Evolutionary conservation across 2,113 vertebrate species (phyloP), one percentile per base, ranked within the genome.

Genomic region (Brachyistius frenatus): DNA sequence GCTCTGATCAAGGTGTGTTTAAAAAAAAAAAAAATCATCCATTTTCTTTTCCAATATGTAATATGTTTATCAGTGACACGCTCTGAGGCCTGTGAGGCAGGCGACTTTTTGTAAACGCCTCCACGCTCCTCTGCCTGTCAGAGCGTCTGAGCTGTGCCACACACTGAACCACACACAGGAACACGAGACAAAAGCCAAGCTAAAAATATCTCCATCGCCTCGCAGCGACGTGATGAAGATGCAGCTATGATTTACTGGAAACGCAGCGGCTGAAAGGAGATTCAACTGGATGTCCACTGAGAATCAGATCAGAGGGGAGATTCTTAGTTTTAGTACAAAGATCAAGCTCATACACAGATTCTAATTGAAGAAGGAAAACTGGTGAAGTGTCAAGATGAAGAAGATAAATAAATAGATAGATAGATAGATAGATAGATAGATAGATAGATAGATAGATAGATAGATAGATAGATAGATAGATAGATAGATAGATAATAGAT

Each of bases 21-120:
- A 46, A 46, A 46, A 46, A 46, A 46, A 46, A 46, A 46, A 3
- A 5, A 46, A 23, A 23, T 1, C 23, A 23, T 23, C 23, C 23
- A 23, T 23, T 23, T 23, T 23, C 23, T 23, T 16, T 55, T 65
- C n/a, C 30, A 1, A 61, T 3, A 30, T 55, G n/a, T 68, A 36
- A 46, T 50, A 35, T 82, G 76, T 64, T 57, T 53, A 67, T 78
- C 35, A 60, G 57, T 80, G 61, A 76, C 61, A 67, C 11, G 7
- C 30, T 1, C 46, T 13, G 44, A 78, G 71, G 60, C 44, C 70
- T 68, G 47, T 11, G 69, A 75, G 64, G 11, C 66, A 74, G 67
- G 36, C 64, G n/a, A 65, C 31, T 93, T 93, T 92, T 92, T 86
- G 90, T 85, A 93, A 93, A 94, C 91, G 86, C 93, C 92, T 88